phyloP scores from a whole-genome alignment of 2,113 vertebrate species.

The Spilogale gracilis region DNA sequence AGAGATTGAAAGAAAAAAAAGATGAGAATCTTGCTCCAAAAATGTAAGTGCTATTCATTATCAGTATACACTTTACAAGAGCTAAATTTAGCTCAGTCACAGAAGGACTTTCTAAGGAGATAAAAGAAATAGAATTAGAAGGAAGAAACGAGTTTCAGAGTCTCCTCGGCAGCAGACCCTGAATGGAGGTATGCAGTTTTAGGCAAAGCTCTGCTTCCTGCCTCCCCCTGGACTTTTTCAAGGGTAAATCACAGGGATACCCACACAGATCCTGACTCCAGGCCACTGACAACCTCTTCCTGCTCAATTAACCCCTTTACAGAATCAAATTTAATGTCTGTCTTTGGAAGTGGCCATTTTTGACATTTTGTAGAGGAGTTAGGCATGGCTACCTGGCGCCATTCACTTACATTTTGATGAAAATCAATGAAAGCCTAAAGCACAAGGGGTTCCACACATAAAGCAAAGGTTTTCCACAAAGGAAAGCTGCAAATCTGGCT shows the following conservation, averaged over 20 bases:
- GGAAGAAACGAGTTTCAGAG: background rate
- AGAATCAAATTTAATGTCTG: background rate
- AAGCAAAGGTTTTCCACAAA: background rate
- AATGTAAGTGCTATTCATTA: accelerated
- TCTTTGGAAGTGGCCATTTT: background rate
- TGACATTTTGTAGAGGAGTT: background rate
- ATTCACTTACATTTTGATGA: background rate
- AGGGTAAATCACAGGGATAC: accelerated
- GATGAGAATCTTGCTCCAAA: background rate
- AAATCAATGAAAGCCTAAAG: background rate
- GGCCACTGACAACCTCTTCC: accelerated
- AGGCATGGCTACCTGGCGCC: accelerated
- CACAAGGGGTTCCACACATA: background rate
- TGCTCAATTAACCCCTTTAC: background rate
- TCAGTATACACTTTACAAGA: background rate
- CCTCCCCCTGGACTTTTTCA: background rate
- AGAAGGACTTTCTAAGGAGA: background rate
- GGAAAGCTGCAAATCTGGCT: accelerated
- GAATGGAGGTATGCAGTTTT: accelerated
- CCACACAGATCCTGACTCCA: accelerated
- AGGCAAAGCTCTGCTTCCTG: too few relatives aligned
- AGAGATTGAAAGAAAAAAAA: background rate
- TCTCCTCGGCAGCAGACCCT: accelerated
- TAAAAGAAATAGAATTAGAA: background rate
- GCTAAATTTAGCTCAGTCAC: background rate